Conservation (phyloP, 2,113 vertebrate genomes). For the Hypanus sabinus region DNA sequence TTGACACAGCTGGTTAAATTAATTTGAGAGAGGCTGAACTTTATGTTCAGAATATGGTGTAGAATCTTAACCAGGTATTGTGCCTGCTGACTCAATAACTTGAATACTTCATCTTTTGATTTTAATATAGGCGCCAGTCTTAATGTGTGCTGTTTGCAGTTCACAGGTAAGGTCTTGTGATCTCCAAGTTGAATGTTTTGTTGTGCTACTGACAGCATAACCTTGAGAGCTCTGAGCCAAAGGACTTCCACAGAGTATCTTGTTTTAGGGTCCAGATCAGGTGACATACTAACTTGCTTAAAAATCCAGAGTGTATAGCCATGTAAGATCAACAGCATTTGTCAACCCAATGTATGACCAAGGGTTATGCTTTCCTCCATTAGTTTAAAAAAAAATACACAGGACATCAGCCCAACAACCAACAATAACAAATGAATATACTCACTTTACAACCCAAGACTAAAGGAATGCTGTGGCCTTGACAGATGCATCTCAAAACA, state of each 20-base stretch:
- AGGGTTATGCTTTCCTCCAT: neutral
- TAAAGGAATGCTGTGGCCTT: neutral
- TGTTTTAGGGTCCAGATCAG: neutral
- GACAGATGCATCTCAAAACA: neutral
- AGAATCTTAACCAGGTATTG: neutral
- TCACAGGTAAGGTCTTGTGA: neutral
- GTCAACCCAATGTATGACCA: neutral
- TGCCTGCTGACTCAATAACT: neutral
- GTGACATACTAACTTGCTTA: too few relatives aligned
- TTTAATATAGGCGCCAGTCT: neutral
- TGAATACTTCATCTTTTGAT: neutral
- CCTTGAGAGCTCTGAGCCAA: neutral
- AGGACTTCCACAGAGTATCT: neutral
- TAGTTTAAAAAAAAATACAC: neutral
- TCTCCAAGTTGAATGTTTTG: neutral
- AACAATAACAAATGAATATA: neutral
- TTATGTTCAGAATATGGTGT: neutral
- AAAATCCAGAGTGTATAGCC: neutral
- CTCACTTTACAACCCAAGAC: neutral
- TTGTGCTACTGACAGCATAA: neutral
- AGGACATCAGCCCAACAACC: too few relatives aligned
- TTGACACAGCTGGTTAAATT: neutral
- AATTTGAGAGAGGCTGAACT: neutral
- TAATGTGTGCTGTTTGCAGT: neutral
- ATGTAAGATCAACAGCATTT: too few relatives aligned